Percentiles rank a stretch among this genome's conserved stretches.
Evolutionary conservation across 2,888 invertebrate species (phyloP).

Genomic region (Fabriciana adippe): DNA sequence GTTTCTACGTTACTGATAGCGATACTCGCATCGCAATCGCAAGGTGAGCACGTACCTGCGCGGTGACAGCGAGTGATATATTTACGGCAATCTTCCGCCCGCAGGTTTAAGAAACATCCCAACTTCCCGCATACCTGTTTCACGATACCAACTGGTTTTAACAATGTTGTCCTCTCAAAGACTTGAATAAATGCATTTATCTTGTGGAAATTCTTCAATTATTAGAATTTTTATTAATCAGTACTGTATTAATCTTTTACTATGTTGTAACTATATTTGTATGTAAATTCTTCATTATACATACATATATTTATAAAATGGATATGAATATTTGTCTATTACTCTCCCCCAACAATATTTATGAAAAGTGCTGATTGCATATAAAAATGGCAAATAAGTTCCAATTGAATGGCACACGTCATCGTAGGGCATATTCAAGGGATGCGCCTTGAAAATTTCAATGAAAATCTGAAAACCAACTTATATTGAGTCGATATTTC

Average conservation of each 20-base stretch:
- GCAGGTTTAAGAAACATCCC: conserved; percentile 56
- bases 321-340: too few relatives aligned
- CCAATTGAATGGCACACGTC: conserved; percentile 33
- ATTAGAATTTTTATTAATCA: not conserved
- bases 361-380: conserved; percentile 17
- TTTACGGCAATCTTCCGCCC: conserved; percentile 56
- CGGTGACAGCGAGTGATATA: conserved; percentile 59
- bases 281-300: too few relatives aligned
- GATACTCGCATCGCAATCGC: conserved; percentile 33
- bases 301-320: too few relatives aligned
- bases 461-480: conserved; percentile 54
- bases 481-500: conserved; percentile 61
- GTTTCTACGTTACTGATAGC: conserved; percentile 33
- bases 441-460: conserved; percentile 45
- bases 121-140: conserved; percentile 52
- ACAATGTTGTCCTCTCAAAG: conserved; percentile 7
- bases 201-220: not conserved
- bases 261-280: too few relatives aligned
- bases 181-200: conserved; percentile 2
- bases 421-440: conserved; percentile 40
- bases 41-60: conserved; percentile 53
- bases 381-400: conserved; percentile 27
- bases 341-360: conserved; percentile 8
- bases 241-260: too few relatives aligned
- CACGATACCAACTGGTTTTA: conserved; percentile 37